Conservation (phyloP, 2,797 vertebrate species). For the Discoglossus pictus region DNA sequence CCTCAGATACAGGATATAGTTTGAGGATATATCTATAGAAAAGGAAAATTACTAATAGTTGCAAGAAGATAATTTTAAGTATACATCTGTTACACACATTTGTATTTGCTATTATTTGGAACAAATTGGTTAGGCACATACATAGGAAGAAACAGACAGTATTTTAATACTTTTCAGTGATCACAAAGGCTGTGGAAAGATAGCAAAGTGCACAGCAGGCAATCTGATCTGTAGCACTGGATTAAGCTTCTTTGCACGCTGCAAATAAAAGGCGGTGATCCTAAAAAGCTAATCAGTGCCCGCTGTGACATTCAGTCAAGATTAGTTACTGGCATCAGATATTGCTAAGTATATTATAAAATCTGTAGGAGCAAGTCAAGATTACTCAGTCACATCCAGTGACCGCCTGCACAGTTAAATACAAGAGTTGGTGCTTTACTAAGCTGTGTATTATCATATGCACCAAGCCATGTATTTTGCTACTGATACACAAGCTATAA, state of each 20-base stretch:
- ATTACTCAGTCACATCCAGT: conserved; percentile 45
- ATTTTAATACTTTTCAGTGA: conserved; percentile 38
- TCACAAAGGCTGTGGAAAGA: conserved; percentile 66
- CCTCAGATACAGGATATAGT: no score
- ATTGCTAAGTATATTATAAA: conserved; percentile 74
- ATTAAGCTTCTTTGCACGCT: conserved; percentile 75
- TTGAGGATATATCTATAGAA: no score
- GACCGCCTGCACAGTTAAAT: conserved; percentile 31
- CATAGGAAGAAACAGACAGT: conserved; percentile 12
- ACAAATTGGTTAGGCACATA: no score
- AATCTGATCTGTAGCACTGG: conserved; percentile 66
- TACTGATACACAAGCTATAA: no score
- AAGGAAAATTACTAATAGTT: no score
- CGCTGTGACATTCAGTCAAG: conserved; percentile 74
- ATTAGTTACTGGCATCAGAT: conserved; percentile 64
- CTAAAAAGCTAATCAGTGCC: conserved; percentile 80
- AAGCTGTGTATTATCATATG: no score
- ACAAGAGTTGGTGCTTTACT: conserved; percentile 3
- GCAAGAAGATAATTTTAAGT: no score
- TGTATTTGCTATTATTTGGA: no score
- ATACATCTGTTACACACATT: no score
- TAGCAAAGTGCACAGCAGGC: conserved; percentile 67
- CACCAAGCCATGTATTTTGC: no score
- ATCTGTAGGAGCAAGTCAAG: conserved; percentile 61
- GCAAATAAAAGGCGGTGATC: conserved; percentile 73